phyloP scores from a whole-genome alignment of 2,113 vertebrate species.

The Panthera tigris region DNA sequence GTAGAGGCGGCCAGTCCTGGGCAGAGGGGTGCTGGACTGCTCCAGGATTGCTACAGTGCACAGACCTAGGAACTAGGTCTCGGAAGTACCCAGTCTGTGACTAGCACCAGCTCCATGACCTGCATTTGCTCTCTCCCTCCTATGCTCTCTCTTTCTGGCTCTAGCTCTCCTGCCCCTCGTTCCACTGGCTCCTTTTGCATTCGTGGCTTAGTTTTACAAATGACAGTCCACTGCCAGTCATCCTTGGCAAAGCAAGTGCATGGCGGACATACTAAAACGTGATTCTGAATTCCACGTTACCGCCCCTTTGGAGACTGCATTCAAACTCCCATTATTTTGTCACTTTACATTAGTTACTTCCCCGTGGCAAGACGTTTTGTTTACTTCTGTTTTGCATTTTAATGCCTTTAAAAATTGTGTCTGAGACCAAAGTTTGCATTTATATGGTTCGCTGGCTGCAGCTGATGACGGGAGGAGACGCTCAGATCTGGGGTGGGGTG shows the following conservation, averaged over 20 bases:
- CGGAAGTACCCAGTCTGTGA: neutral
- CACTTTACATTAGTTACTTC: slow-evolving; percentile 66
- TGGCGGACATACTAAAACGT: slow-evolving; percentile 14
- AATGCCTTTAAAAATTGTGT: slow-evolving; percentile 48
- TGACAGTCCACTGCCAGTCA: slow-evolving; percentile 21
- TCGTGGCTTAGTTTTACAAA: slow-evolving; percentile 33
- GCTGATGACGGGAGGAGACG: neutral
- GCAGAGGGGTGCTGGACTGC: neutral
- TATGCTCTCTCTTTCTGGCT: neutral
- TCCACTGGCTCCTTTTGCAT: neutral
- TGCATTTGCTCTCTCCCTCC: accelerated
- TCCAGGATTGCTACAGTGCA: accelerated
- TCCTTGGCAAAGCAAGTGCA: slow-evolving; percentile 1
- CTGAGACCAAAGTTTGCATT: slow-evolving; percentile 44
- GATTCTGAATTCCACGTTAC: slow-evolving; percentile 49
- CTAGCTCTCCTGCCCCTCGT: neutral
- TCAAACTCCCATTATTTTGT: slow-evolving; percentile 64
- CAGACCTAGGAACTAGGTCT: neutral
- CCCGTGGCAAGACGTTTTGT: slow-evolving; percentile 51
- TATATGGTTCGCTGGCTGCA: neutral
- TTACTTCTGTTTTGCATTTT: slow-evolving; percentile 70
- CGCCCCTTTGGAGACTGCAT: neutral
- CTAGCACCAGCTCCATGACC: neutral
- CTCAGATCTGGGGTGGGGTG: neutral
- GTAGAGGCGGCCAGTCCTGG: neutral